Conservation (phyloP, 92 coral and sea anemone genomes). For the Palythoa grandis region DNA sequence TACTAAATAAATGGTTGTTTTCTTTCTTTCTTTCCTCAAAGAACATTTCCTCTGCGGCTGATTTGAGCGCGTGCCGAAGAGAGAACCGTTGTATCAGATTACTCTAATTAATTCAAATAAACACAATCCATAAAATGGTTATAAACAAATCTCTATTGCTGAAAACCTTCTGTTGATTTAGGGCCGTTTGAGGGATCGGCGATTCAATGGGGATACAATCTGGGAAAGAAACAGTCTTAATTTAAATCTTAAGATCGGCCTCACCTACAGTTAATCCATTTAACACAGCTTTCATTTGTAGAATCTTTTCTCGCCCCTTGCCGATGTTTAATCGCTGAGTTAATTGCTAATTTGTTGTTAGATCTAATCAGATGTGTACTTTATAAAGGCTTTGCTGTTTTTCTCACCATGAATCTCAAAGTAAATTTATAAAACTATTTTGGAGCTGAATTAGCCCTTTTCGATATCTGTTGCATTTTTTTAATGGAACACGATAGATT, state of each 20-base stretch:
- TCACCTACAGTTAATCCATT: slow-evolving; percentile 56
- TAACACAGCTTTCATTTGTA: slow-evolving; percentile 49
- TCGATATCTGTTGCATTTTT: slow-evolving; percentile 24
- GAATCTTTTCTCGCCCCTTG: slow-evolving; percentile 65
- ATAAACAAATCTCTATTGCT: slow-evolving; percentile 59
- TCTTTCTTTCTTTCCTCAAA: slow-evolving; percentile 40
- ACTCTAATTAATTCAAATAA: slow-evolving; percentile 74
- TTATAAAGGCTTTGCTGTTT: slow-evolving; percentile 62
- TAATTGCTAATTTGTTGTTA: slow-evolving; percentile 90
- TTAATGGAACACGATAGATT: slow-evolving; percentile 1
- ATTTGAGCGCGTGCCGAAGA: slow-evolving; percentile 69
- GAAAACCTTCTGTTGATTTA: slow-evolving; percentile 68
- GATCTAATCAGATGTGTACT: slow-evolving; percentile 90
- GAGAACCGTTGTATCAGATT: slow-evolving; percentile 58
- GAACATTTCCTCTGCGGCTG: slow-evolving; percentile 79
- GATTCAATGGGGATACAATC: slow-evolving; percentile 26
- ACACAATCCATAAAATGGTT: slow-evolving; percentile 69
- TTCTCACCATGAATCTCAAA: slow-evolving; percentile 38
- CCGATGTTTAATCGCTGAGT: slow-evolving; percentile 73
- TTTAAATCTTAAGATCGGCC: slow-evolving; percentile 43
- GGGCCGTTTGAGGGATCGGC: slow-evolving; percentile 54
- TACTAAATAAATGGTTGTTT: slow-evolving; percentile 43
- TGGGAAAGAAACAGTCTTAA: slow-evolving; percentile 37
- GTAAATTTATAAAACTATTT: slow-evolving; percentile 7
- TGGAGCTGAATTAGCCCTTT: slow-evolving; percentile 25